These are phyloP conservation scores for Zalophus californianus DNA, from an alignment of 2,797 vertebrate species.

Conservation along the genomic window DNA sequence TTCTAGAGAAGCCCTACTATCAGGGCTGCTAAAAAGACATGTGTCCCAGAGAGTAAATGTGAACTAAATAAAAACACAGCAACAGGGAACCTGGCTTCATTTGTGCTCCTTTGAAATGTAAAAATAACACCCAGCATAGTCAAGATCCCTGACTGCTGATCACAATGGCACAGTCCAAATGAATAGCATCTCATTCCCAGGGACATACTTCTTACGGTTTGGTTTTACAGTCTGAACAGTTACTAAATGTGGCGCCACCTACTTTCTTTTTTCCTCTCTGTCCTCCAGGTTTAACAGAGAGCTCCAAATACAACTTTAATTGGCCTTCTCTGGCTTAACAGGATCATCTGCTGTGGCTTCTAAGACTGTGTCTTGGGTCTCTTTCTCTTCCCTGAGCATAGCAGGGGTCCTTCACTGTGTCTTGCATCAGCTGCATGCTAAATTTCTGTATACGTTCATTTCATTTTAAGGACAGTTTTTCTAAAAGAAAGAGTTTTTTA, in stretches of 20 bases:
- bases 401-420: neutral
- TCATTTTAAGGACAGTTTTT: neutral
- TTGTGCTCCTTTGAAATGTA: conserved; percentile 68
- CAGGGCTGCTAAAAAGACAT: conserved; percentile 56
- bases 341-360: conserved; percentile 59
- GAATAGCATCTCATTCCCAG: conserved; percentile 50
- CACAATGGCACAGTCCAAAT: conserved; percentile 6
- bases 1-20: neutral
- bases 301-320: conserved; percentile 57
- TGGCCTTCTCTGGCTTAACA: conserved; percentile 54
- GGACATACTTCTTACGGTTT: neutral
- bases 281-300: conserved; percentile 21
- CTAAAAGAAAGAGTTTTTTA: neutral
- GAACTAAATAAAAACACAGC: conserved; percentile 68
- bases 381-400: neutral
- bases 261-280: neutral
- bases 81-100: conserved; percentile 61
- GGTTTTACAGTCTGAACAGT: neutral
- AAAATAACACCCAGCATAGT: conserved; percentile 59
- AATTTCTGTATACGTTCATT: neutral
- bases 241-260: conserved; percentile 14
- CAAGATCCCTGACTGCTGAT: conserved; percentile 47
- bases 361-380: conserved; percentile 10
- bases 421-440: neutral
- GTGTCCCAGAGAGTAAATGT: conserved; percentile 57